These are phyloP conservation scores for Ceyx margarethae DNA, from an alignment of 2,113 vertebrate species.

Conservation along the genomic window DNA sequence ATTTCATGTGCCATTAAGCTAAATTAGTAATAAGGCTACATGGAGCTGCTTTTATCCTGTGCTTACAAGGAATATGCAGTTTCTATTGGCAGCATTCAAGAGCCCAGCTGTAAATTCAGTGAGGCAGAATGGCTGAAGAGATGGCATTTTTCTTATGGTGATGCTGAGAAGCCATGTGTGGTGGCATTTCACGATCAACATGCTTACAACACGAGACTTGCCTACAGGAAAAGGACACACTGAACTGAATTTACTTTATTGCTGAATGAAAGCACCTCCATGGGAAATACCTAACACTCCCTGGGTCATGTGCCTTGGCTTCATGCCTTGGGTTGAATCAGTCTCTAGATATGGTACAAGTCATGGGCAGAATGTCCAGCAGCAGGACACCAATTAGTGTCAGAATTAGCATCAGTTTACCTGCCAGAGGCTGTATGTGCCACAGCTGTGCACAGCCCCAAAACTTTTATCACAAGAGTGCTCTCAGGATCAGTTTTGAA, in stretches of 20 bases:
- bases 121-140: not conserved
- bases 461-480: not conserved
- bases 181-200: not conserved
- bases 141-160: not conserved
- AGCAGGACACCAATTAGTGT: not conserved
- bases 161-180: not conserved
- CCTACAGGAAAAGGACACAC: constrained; percentile 12
- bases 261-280: not conserved
- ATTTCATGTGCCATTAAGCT: not conserved
- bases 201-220: not conserved
- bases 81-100: not conserved
- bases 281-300: constrained; percentile 41
- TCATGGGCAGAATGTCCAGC: not conserved
- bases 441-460: not conserved
- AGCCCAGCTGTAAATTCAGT: not conserved
- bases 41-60: not conserved
- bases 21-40: not conserved
- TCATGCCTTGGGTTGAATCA: not conserved
- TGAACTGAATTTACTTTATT: not conserved
- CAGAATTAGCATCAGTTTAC: not conserved
- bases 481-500: not conserved
- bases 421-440: not conserved
- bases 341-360: not conserved
- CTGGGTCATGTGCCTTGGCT: not conserved
- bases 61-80: not conserved